Conservation (phyloP, 2,113 vertebrate genomes). For the Prunella himalayana region DNA sequence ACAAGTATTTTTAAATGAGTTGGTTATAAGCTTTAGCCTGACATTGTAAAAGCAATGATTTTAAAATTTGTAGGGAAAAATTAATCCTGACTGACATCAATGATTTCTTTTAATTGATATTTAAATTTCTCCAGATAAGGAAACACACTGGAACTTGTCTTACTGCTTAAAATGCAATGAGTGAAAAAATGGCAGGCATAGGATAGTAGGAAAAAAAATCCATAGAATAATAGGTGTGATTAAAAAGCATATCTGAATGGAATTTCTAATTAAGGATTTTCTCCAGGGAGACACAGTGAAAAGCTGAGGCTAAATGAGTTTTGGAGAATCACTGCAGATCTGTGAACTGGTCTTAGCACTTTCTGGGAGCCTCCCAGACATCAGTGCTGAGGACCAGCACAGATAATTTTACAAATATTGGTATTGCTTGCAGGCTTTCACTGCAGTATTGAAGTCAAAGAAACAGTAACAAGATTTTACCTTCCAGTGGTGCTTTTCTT, state of each 20-base stretch:
- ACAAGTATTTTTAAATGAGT: neutral
- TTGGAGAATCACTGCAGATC: neutral
- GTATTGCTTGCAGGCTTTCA: neutral
- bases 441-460: neutral
- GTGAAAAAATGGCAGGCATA: neutral
- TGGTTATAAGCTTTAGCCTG: neutral
- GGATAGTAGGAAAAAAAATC: neutral
- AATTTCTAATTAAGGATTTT: slow-evolving; percentile 33
- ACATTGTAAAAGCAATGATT: neutral
- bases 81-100: neutral
- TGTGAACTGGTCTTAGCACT: neutral
- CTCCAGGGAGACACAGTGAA: neutral
- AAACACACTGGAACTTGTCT: neutral
- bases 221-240: neutral
- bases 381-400: neutral
- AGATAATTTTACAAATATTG: neutral
- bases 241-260: slow-evolving; percentile 10
- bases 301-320: neutral
- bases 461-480: neutral
- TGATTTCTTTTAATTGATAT: neutral
- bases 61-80: neutral
- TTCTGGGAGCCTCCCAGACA: neutral
- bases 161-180: neutral
- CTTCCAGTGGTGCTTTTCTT: neutral
- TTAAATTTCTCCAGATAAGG: neutral